Evolutionary conservation across 2,113 vertebrate genomes (phyloP).

Genomic region (Hyperoodon ampullatus): DNA sequence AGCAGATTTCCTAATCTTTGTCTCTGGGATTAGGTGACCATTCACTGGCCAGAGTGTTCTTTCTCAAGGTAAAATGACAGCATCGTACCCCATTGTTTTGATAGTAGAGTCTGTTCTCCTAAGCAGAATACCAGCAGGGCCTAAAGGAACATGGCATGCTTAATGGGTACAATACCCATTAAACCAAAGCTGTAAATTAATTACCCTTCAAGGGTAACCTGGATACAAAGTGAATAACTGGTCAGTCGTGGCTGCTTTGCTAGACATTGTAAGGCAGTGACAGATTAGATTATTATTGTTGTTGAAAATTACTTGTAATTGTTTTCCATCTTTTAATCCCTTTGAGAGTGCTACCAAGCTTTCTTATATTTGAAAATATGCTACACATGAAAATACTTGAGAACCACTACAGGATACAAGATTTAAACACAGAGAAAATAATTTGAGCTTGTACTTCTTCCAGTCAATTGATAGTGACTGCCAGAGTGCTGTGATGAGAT

Average conservation of each 20-base stretch:
- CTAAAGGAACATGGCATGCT: neutral
- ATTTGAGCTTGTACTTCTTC: neutral
- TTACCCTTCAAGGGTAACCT: neutral
- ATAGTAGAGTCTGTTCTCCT: neutral
- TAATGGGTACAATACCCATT: neutral
- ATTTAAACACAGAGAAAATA: slow-evolving; percentile 27
- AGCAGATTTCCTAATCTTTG: neutral
- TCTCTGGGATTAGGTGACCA: neutral
- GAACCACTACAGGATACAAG: neutral
- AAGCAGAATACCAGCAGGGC: neutral
- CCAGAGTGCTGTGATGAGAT: neutral
- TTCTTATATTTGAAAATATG: slow-evolving; percentile 39
- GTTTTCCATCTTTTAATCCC: slow-evolving; percentile 4
- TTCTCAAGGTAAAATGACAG: neutral
- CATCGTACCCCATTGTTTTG: neutral
- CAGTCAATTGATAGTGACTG: neutral
- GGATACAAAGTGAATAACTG: neutral
- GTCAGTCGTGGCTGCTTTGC: neutral
- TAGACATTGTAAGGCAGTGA: neutral
- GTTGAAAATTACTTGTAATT: slow-evolving; percentile 10
- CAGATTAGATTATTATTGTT: neutral
- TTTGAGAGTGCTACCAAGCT: neutral
- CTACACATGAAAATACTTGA: neutral
- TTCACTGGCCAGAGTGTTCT: neutral
- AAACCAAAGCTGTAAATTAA: neutral